Percentiles rank a stretch among this genome's conserved stretches.
Conservation (phyloP, 2,113 vertebrate genomes). For the Onychostruthus taczanowskii region DNA sequence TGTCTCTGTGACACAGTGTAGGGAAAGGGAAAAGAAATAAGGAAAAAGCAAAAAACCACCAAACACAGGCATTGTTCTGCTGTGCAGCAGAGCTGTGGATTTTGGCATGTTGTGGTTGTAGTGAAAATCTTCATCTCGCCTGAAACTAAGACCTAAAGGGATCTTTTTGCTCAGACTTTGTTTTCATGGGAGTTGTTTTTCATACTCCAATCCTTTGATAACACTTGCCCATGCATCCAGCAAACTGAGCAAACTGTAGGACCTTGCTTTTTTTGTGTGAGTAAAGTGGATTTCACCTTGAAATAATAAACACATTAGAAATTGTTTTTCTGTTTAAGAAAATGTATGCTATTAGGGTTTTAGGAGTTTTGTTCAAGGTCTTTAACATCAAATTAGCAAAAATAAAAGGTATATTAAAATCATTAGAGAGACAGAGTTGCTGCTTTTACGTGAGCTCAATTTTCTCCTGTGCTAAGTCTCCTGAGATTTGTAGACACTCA, state of each 20-base stretch:
- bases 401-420: slow-evolving; percentile 58
- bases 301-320: not conserved
- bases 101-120: not conserved
- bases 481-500: slow-evolving; percentile 60
- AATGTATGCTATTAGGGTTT: not conserved
- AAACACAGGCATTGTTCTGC: not conserved
- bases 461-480: slow-evolving; percentile 67
- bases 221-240: not conserved
- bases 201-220: not conserved
- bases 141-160: not conserved
- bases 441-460: slow-evolving; percentile 62
- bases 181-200: not conserved
- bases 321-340: slow-evolving; percentile 52
- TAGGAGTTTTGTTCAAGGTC: slow-evolving; percentile 20
- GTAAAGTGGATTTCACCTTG: not conserved
- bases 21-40: not conserved
- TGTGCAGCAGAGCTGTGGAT: not conserved
- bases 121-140: not conserved
- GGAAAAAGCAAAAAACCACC: not conserved
- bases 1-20: not conserved
- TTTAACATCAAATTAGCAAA: slow-evolving; percentile 58
- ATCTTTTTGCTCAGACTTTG: not conserved
- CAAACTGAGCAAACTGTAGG: not conserved
- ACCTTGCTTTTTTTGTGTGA: not conserved
- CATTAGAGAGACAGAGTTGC: slow-evolving; percentile 17